Percentiles rank a stretch among this genome's conserved stretches.
Evolutionary conservation across 2,888 invertebrate species (phyloP).

Genomic region (Drosophila paramelanica): DNA sequence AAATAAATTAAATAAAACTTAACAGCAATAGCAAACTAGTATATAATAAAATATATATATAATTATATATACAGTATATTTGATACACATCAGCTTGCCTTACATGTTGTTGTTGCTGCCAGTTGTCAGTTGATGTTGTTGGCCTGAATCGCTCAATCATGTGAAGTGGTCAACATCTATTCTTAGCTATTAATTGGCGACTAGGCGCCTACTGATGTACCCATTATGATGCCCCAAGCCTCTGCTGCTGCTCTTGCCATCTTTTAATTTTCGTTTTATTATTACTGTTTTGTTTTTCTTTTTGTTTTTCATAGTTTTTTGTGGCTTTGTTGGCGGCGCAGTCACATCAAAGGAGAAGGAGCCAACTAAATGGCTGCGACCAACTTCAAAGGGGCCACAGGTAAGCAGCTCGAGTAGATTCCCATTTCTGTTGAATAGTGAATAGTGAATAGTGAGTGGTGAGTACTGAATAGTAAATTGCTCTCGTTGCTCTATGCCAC

Average conservation of each 20-base stretch:
- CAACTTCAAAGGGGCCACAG: constrained; percentile 56
- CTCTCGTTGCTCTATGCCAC: constrained; percentile 40
- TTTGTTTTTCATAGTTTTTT: neutral
- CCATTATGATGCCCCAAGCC: constrained; percentile 53
- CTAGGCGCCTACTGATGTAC: constrained; percentile 67
- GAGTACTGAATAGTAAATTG: constrained; percentile 12
- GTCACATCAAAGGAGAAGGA: constrained; percentile 50
- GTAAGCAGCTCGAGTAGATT: constrained; percentile 21
- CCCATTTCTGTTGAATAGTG: constrained; percentile 8
- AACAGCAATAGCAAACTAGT: too few relatives aligned
- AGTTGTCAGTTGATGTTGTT: constrained; percentile 32
- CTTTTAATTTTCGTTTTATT: constrained; percentile 32
- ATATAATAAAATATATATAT: too few relatives aligned
- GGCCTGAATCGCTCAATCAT: constrained; percentile 78
- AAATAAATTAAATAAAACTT: too few relatives aligned
- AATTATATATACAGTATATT: too few relatives aligned
- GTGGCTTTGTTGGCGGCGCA: constrained; percentile 23
- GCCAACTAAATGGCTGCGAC: constrained; percentile 33
- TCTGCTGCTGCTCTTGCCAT: constrained; percentile 25
- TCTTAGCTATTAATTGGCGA: constrained; percentile 66
- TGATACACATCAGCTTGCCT: neutral
- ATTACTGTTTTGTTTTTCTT: neutral
- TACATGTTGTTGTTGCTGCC: constrained; percentile 25
- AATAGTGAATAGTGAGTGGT: constrained; percentile 9
- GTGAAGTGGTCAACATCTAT: constrained; percentile 73